Evolutionary conservation across 2,888 invertebrate genomes (phyloP).

Genomic region (Carcina quercana): DNA sequence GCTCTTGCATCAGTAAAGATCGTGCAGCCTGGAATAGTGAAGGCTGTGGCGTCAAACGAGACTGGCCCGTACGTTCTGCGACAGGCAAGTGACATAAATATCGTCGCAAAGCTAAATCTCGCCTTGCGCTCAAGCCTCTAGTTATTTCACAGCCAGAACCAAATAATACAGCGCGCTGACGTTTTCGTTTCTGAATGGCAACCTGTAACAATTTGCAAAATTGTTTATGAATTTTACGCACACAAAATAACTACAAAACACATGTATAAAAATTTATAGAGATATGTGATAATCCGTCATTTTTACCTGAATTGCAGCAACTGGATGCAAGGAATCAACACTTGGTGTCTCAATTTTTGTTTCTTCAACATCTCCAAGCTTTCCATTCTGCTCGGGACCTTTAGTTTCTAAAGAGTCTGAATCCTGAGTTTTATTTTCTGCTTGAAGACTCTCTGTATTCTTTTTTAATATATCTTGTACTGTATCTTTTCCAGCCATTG

Average conservation of each 20-base stretch:
- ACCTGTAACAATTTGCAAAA: constrained; percentile 70
- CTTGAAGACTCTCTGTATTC: constrained; percentile 37
- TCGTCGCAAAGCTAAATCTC: constrained; percentile 83
- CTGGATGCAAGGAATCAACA: constrained; percentile 58
- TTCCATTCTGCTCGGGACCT: constrained; percentile 39
- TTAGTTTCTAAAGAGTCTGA: constrained; percentile 26
- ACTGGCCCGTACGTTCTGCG: constrained; percentile 72
- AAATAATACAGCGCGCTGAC: constrained; percentile 78
- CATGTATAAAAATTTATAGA: too few relatives aligned
- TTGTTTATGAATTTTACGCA: too few relatives aligned
- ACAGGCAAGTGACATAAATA: constrained; percentile 81
- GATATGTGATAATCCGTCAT: too few relatives aligned
- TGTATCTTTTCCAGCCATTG: constrained; percentile 80
- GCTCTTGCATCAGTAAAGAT: constrained; percentile 63
- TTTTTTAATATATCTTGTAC: constrained; percentile 52
- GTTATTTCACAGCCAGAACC: constrained; percentile 85
- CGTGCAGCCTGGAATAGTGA: constrained; percentile 72
- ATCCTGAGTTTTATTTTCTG: constrained; percentile 27
- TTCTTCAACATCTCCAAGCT: constrained; percentile 26
- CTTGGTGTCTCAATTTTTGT: constrained; percentile 32
- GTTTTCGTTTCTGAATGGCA: constrained; percentile 73
- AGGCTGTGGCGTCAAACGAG: constrained; percentile 56
- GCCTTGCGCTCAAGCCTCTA: constrained; percentile 84
- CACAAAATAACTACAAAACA: too few relatives aligned
- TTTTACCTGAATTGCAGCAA: constrained; percentile 69